Conservation (phyloP, 2,888 invertebrate species). For the Caenorhabditis zanzibari region DNA sequence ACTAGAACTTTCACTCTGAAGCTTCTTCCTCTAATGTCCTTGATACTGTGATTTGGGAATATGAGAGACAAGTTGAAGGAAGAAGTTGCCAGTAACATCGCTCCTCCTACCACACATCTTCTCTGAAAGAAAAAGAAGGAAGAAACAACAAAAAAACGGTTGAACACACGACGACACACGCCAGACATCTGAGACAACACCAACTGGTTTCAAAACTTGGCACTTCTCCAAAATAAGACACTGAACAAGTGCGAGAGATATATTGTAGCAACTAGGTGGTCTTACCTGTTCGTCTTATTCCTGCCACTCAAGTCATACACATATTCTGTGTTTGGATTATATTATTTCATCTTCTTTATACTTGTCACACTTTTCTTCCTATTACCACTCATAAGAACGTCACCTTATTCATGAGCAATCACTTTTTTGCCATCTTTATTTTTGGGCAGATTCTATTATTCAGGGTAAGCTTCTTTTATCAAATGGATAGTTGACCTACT, state of each 20-base stretch:
- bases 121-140: slow-evolving; percentile 1
- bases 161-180: slow-evolving; percentile 43
- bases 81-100: slow-evolving; percentile 49
- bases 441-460: slow-evolving; percentile 16
- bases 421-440: slow-evolving; percentile 7
- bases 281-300: slow-evolving; percentile 64
- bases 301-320: slow-evolving; percentile 54
- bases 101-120: slow-evolving; percentile 1
- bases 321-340: slow-evolving; percentile 28
- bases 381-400: slow-evolving; percentile 16
- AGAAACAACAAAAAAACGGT: slow-evolving; percentile 29
- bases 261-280: slow-evolving; percentile 57
- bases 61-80: slow-evolving; percentile 34
- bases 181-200: slow-evolving; percentile 47
- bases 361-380: slow-evolving; percentile 3
- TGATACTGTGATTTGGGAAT: slow-evolving; percentile 62
- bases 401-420: slow-evolving; percentile 16
- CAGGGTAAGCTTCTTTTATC: slow-evolving; percentile 21
- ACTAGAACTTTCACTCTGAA: slow-evolving; percentile 47
- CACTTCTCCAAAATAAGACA: slow-evolving; percentile 58
- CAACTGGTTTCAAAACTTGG: slow-evolving; percentile 65
- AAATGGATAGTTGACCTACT: not conserved
- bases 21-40: slow-evolving; percentile 50
- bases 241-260: slow-evolving; percentile 30
- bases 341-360: slow-evolving; percentile 39